Conservation (phyloP, 2,888 invertebrate species). For the Tipula vernalis region DNA sequence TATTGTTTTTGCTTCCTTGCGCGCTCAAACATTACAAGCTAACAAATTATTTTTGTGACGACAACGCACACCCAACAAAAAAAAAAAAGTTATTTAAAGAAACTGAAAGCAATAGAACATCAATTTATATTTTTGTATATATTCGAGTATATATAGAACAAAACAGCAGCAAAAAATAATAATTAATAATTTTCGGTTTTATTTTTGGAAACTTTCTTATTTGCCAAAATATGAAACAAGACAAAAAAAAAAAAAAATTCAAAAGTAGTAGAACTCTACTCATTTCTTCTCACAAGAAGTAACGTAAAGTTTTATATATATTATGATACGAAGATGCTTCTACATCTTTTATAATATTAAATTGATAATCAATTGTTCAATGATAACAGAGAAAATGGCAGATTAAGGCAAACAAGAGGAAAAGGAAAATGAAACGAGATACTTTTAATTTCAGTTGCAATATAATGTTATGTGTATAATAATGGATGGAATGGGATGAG, state of each 20-base stretch:
- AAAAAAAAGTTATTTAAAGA: background rate
- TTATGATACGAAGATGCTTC: background rate
- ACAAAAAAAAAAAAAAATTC: background rate
- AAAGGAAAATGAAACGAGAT: background rate
- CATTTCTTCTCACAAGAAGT: no score
- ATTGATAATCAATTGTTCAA: background rate
- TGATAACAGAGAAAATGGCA: background rate
- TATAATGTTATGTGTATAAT: no score
- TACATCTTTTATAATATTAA: background rate
- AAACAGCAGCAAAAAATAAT: background rate
- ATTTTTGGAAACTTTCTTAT: background rate
- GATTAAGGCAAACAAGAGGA: background rate
- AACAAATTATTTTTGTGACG: background rate
- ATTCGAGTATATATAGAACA: background rate
- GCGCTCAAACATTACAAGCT: background rate
- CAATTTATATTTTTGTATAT: background rate
- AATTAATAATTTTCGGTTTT: background rate
- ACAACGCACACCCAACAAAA: background rate
- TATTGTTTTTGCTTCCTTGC: background rate
- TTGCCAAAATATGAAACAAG: background rate
- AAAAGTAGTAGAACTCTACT: background rate
- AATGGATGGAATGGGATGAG: no score
- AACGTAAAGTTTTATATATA: no score
- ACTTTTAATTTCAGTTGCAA: no score
- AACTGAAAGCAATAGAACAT: background rate